Percentiles rank a stretch among this genome's conserved stretches.
These are phyloP conservation scores for Forbesichthys papilliferus DNA, from an alignment of 2,113 vertebrate genomes.

Conservation along the genomic window DNA sequence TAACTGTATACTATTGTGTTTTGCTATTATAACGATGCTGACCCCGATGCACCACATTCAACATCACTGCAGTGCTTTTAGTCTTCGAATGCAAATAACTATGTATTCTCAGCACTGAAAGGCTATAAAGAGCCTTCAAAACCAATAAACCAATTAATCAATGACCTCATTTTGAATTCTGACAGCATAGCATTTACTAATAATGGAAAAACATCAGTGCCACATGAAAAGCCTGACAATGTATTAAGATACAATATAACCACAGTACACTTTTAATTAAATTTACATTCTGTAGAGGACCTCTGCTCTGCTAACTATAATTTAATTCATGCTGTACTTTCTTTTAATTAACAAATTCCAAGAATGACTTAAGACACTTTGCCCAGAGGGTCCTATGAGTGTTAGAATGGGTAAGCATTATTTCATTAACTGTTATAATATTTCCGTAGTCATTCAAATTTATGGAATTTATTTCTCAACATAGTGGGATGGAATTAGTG, in stretches of 20 bases:
- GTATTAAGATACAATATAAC: constrained; percentile 37
- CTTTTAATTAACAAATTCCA: constrained; percentile 59
- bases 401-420: constrained; percentile 44
- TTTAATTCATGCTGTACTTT: constrained; percentile 24
- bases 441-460: constrained; percentile 52
- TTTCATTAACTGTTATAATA: constrained; percentile 63
- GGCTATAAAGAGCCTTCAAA: constrained; percentile 28
- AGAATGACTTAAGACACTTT: constrained; percentile 54
- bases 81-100: constrained; percentile 40
- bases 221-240: constrained; percentile 38
- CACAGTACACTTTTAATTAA: constrained; percentile 34
- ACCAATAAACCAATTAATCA: constrained; percentile 41
- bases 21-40: background rate
- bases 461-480: constrained; percentile 32
- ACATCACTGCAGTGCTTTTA: constrained; percentile 33
- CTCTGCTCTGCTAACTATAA: constrained; percentile 29
- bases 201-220: constrained; percentile 38
- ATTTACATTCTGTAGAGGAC: constrained; percentile 38
- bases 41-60: constrained; percentile 12
- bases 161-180: constrained; percentile 50
- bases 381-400: constrained; percentile 41
- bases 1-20: constrained; percentile 1
- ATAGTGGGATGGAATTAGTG: constrained; percentile 31
- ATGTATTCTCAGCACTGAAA: background rate
- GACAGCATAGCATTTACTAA: constrained; percentile 33